Percentiles rank a stretch among this genome's conserved stretches.
These are phyloP conservation scores for Dipodomys ordii DNA, from an alignment of 2,113 vertebrate species.

Conservation along the genomic window DNA sequence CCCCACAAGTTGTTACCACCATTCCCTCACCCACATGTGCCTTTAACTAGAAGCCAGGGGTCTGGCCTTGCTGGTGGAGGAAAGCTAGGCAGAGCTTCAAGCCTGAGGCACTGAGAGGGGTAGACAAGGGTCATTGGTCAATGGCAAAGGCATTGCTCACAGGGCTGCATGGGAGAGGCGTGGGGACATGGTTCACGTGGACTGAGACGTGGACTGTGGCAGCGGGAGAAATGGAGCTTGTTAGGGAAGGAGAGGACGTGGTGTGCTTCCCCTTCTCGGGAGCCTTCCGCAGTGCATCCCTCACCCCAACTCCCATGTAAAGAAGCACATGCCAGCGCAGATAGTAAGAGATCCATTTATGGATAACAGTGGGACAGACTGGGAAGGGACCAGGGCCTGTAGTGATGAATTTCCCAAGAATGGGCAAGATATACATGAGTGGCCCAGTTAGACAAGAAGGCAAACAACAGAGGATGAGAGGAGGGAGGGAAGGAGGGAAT, in stretches of 20 bases:
- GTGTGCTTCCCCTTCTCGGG: neutral
- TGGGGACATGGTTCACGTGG: neutral
- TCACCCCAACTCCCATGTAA: neutral
- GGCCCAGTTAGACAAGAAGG: constrained; percentile 11
- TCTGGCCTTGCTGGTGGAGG: neutral
- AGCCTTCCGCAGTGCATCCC: neutral
- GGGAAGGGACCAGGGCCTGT: neutral
- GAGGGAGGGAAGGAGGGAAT: neutral
- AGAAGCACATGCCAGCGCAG: constrained; percentile 54
- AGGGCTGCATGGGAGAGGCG: neutral
- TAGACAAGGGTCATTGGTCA: neutral
- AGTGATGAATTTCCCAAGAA: constrained; percentile 28
- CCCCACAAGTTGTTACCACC: neutral
- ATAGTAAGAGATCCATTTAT: constrained; percentile 68
- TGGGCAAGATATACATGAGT: neutral
- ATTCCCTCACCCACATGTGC: neutral
- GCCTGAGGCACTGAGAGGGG: neutral
- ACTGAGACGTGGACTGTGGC: neutral
- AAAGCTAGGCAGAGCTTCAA: neutral
- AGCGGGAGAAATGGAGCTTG: neutral
- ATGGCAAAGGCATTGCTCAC: neutral
- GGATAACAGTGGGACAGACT: neutral
- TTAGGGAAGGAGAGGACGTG: neutral
- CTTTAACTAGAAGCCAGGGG: neutral
- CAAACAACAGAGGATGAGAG: neutral